Evolutionary conservation across 35 echinoderm and acorn worm genomes (phyloP), one percentile per base, ranked within the genome.

Genomic region (Hemicentrotus pulcherrimus): DNA sequence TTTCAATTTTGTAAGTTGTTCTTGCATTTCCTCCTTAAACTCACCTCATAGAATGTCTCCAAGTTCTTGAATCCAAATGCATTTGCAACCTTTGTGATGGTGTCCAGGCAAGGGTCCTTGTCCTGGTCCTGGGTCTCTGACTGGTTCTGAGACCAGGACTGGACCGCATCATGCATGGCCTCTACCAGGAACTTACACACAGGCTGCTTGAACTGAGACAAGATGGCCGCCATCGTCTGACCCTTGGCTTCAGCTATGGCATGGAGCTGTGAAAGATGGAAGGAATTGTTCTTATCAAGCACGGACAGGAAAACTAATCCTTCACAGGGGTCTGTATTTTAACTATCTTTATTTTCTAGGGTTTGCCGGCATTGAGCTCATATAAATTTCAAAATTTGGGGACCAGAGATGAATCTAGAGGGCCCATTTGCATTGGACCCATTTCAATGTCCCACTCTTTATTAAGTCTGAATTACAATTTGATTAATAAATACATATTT

Each of bases 131-230:
- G 85, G 11, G 32, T 90, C 87, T 95, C 86, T 19, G 59, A 31
- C 94, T 52, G 85, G 94, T 32, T 48, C 46, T 86, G 48, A 13
- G 86, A 52, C 0, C 46, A 58, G 15, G 46, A 52, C 86, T 96
- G 92, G 41, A 95, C 94, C 2, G 95, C 95, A 16, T 97, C 96
- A 47, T 99, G 96, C 95, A 99, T 85, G 7, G 94, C 94, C 33
- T 99, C 98, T 41, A 99, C 95, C 7, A 98, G 45, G 93, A 99
- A 99, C 95, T 97, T 96, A 95, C 96, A 99, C 47, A 99, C 96
- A 5, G 96, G 97, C 88, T 97, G 95, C 88, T 98, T 99, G 95
- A 98, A 99, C 47, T 95, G 96, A 9, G 91, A 86, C 60, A 97
- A 99, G 19, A 99, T 94, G 47, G 65, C 46, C 46, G 94, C 47